phyloP scores from a whole-genome alignment of 1,140 invertebrate species.

The Drosophila subpulchrella region DNA sequence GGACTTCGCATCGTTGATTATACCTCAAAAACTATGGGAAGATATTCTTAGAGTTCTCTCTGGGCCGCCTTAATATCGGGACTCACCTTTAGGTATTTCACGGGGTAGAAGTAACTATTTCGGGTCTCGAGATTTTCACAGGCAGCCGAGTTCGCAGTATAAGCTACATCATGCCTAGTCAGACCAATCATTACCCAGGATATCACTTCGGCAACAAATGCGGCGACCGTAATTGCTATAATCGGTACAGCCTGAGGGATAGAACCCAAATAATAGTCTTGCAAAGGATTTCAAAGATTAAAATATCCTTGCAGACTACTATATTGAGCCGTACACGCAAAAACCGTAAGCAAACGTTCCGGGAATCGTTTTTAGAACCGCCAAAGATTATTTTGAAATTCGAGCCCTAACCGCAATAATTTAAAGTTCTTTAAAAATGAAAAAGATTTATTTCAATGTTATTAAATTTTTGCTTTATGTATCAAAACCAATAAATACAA shows the following conservation, averaged over 20 bases:
- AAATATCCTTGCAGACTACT: slow-evolving; percentile 1
- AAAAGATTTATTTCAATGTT: too few relatives aligned
- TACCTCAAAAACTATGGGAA: slow-evolving; percentile 25
- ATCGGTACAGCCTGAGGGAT: slow-evolving; percentile 45
- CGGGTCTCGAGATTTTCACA: slow-evolving; percentile 50
- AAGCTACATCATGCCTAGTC: slow-evolving; percentile 59
- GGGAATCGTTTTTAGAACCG: background rate
- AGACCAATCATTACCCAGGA: slow-evolving; percentile 9
- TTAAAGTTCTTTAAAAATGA: too few relatives aligned
- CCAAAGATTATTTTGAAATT: background rate
- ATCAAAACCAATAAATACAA: too few relatives aligned
- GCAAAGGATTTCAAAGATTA: background rate
- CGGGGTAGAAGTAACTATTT: slow-evolving; percentile 9
- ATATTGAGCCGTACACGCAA: background rate
- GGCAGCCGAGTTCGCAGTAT: slow-evolving; percentile 11
- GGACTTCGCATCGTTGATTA: slow-evolving; percentile 63
- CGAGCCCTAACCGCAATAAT: background rate
- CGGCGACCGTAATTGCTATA: slow-evolving; percentile 19
- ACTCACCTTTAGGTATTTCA: slow-evolving; percentile 41
- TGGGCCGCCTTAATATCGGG: background rate
- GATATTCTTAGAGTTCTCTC: background rate
- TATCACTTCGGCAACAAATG: slow-evolving; percentile 16
- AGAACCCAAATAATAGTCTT: slow-evolving; percentile 9
- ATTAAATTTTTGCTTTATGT: too few relatives aligned
- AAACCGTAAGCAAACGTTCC: background rate